Base-by-base conservation (phyloP, 1,140 invertebrate genomes). In the Nomia melanderi region DNA sequence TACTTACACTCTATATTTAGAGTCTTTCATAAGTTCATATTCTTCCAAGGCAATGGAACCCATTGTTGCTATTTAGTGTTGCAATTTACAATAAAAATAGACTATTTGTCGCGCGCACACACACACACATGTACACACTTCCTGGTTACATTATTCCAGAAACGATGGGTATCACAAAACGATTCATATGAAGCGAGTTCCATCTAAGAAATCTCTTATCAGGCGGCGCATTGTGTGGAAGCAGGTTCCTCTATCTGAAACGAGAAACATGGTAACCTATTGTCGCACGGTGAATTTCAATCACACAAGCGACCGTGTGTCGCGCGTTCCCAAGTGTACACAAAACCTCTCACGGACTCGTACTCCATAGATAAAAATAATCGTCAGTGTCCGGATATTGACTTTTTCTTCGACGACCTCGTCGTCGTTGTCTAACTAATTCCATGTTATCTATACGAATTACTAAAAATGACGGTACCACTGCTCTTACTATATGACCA, bases 1-100 rank as follows among this genome's bases (percentile, higher is more conserved):
- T 85, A 92, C 92, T 93, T 88, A 95, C 92, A 95, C 94, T 84
- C 95, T 93, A 91, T 96, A 97, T 90, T 97, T 97, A 8, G 95
- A 93, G 89, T 96, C 96, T 81, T 94, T 95, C 94, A 96, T 94
- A 11, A 96, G 91, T 81, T 96, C 95, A 86, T 94, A 95, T 86
- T 96, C 95, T 88, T 96, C 95, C 85, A 95, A 81, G 29, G 92
- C 91, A 14, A 93, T 93, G 20, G 92, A 92, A 59, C 92, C 90
- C 92, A 93, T 93, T 75, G 83, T 86, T 72, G 27, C 31, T 20
- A 23, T 67, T 25, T 62, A 47, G 1, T 76, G 25, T 53, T 76
- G 25, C 20, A 66, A 47, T 66, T 79, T 44, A 47, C 56, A 54
- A 63, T 76, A 59, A 71, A 79, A 67, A 57, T 66, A 50, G 64